Base-by-base conservation (phyloP, 2,888 invertebrate species). In the Tenthredo livida region DNA sequence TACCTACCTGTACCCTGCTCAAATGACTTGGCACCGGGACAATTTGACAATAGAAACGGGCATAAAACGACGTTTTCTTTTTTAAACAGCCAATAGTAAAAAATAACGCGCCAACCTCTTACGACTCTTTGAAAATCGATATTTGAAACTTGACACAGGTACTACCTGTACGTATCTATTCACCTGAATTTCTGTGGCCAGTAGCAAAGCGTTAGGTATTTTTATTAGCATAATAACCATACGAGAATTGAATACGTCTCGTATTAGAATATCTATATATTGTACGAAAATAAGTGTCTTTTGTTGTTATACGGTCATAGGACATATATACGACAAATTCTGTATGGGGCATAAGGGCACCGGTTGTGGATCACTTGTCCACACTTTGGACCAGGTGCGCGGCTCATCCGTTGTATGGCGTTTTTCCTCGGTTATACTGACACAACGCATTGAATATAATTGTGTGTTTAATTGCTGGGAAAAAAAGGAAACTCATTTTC, bases 21-120 rank as follows among this genome's bases (percentile, higher is more conserved):
- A 80, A 37, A 80, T 80, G 80, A 80, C 80, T 80, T 80, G 80
- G 80, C 80, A 80, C 61, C 15, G 40, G 80, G 80, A 80, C 80
- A 80, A 80, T 80, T 80, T 80, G 80, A 80, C 80, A 80, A 80
- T 80, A 80, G 80, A 61, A 61, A 21, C 37, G 58, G 15, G 80
- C 40, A 80, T 61, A 80, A 80, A 80, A 80, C 58, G 21, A 37
- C 21, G 37, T 61, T 58, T 80, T 61, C 61, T 61, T 61, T 80
- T 61, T 50, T 54, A 25, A 43, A 43, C 54, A 61, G 58, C 80
- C 37, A 80, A 29, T 50, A 80, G 80, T 80, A 80, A 29, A 61
- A 43, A 80, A 61, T 80, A 40, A 80, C 37, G 77, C 33, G 50
- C 77, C 33, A 50, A 29, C 50, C 61, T 73, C 72, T 61, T 40